phyloP scores from a whole-genome alignment of 2,888 invertebrate genomes.

The Ophion slaviceki region DNA sequence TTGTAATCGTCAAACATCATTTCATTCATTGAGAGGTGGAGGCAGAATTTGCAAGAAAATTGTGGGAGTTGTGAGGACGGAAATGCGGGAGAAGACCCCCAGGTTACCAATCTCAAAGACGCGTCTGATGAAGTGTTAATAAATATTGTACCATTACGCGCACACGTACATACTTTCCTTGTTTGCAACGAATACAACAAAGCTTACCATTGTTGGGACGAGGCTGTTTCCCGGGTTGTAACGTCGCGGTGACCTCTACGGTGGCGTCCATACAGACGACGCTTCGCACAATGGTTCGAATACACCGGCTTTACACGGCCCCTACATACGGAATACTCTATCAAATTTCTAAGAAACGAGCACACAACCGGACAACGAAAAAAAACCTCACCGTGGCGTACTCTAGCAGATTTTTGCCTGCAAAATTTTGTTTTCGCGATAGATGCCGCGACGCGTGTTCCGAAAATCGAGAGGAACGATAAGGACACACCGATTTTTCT shows the following conservation, averaged over 20 bases:
- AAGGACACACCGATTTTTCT: neutral
- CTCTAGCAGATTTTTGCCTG: neutral
- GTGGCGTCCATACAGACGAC: no score
- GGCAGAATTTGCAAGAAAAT: no score
- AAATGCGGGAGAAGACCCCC: no score
- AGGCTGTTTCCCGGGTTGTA: neutral
- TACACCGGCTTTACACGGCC: neutral
- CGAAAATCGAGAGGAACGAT: neutral
- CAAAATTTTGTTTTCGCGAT: constrained; percentile 2
- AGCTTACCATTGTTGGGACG: constrained; percentile 45
- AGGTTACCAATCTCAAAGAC: no score
- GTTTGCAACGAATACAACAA: constrained; percentile 4
- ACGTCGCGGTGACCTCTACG: neutral
- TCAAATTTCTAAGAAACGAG: neutral
- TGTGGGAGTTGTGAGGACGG: no score
- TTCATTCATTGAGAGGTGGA: no score
- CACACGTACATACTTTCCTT: neutral
- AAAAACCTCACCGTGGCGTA: neutral
- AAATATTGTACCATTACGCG: neutral
- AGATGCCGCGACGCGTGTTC: constrained; percentile 13
- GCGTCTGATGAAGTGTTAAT: no score
- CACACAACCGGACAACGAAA: neutral
- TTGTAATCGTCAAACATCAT: no score
- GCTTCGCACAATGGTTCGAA: neutral
- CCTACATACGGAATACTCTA: neutral